Evolutionary conservation across 1,140 invertebrate species (phyloP).

Genomic region (Chymomyza costata): DNA sequence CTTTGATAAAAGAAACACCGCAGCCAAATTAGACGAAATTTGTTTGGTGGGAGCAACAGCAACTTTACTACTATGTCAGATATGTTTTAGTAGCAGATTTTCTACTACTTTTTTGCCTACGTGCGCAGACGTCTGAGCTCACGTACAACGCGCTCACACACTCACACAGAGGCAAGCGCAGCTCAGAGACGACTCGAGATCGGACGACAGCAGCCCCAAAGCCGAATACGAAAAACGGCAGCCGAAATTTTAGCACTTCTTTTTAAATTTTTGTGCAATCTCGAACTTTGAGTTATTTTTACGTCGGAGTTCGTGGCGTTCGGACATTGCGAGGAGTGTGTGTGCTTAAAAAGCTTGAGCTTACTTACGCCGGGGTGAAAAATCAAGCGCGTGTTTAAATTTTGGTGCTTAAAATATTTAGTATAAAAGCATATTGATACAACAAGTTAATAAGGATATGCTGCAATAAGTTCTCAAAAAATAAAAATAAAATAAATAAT

Average conservation of each 20-base stretch:
- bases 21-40: too few relatives aligned
- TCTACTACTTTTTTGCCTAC: conserved; percentile 30
- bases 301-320: conserved; percentile 61
- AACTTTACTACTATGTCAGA: conserved; percentile 2
- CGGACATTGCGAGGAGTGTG: conserved; percentile 28
- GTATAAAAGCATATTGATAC: not conserved
- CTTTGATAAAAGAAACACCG: too few relatives aligned
- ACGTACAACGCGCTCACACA: conserved; percentile 19
- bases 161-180: conserved; percentile 1
- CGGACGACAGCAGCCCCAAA: conserved; percentile 31
- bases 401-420: too few relatives aligned
- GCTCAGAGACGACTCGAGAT: conserved; percentile 39
- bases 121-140: conserved; percentile 29
- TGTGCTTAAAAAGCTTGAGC: conserved; percentile 10
- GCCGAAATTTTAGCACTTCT: conserved; percentile 72
- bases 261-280: conserved; percentile 75
- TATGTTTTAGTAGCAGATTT: conserved; percentile 26
- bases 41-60: too few relatives aligned
- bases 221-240: conserved; percentile 43
- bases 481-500: conserved; percentile 2
- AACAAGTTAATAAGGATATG: too few relatives aligned
- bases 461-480: not conserved
- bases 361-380: conserved; percentile 9
- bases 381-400: conserved; percentile 16
- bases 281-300: conserved; percentile 68